phyloP scores from a whole-genome alignment of 2,797 vertebrate genomes.

The Sciaenops ocellatus region DNA sequence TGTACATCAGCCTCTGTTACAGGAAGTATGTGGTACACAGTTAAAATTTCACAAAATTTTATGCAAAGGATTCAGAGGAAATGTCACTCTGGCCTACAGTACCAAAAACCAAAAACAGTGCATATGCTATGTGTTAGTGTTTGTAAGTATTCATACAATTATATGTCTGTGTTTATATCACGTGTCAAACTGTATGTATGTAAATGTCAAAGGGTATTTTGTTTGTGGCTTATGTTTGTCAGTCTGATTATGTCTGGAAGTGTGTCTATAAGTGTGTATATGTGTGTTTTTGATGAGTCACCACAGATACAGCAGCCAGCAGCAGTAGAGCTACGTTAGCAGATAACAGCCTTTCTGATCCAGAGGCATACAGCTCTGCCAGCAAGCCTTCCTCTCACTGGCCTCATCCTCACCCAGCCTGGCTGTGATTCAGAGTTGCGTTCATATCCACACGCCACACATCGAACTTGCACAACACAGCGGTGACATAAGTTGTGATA shows the following conservation, averaged over 20 bases:
- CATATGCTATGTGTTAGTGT: background rate
- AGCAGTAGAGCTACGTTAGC: conserved; percentile 65
- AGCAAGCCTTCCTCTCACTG: conserved; percentile 56
- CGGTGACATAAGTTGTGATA: background rate
- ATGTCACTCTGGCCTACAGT: background rate
- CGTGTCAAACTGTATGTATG: conserved; percentile 3
- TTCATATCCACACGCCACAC: conserved; percentile 31
- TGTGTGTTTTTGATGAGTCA: conserved; percentile 74
- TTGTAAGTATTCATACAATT: conserved; percentile 1
- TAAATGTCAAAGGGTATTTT: conserved; percentile 26
- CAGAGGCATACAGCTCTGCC: conserved; percentile 68
- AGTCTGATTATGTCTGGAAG: conserved; percentile 42
- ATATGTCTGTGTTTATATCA: conserved; percentile 8
- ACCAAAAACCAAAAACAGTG: background rate
- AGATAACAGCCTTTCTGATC: conserved; percentile 71
- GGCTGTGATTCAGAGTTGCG: conserved; percentile 28
- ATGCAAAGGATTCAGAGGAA: conserved; percentile 3
- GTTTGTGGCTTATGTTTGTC: conserved; percentile 36
- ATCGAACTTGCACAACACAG: conserved; percentile 1
- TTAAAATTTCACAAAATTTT: background rate
- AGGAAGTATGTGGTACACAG: conserved; percentile 4
- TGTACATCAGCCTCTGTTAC: background rate
- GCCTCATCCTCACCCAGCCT: conserved; percentile 46
- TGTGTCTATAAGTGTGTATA: conserved; percentile 20
- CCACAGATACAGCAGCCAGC: conserved; percentile 68